Evolutionary conservation across 2,797 vertebrate genomes (phyloP).

Genomic region (Cirrhinus mrigala): DNA sequence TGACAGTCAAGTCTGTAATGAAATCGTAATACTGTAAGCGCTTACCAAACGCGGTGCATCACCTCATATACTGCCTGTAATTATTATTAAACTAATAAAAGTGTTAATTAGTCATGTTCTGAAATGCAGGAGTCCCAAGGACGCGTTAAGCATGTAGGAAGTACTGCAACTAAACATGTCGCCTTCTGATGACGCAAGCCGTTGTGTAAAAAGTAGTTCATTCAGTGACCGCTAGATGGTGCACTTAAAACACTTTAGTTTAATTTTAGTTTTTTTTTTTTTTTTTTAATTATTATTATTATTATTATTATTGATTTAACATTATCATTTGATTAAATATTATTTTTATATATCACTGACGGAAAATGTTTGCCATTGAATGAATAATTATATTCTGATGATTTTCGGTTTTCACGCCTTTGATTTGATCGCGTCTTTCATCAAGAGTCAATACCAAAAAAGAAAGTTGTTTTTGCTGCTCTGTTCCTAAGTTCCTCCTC

Average conservation of each 20-base stretch:
- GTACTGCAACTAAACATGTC: constrained; percentile 50
- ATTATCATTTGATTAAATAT: no score
- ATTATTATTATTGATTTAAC: no score
- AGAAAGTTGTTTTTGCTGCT: background rate
- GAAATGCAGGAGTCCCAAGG: constrained; percentile 64
- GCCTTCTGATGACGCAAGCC: constrained; percentile 62
- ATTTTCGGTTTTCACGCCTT: background rate
- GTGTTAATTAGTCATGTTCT: background rate
- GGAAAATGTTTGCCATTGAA: background rate
- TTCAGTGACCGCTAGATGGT: constrained; percentile 38
- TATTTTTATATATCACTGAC: no score
- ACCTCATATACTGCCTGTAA: background rate
- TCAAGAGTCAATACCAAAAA: background rate
- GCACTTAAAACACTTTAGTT: background rate
- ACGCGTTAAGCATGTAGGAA: constrained; percentile 22
- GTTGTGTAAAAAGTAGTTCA: background rate
- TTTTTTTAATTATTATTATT: no score
- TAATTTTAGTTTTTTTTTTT: no score
- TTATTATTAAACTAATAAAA: background rate
- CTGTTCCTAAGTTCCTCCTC: background rate
- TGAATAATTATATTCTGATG: background rate
- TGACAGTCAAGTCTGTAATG: background rate
- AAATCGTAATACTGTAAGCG: background rate
- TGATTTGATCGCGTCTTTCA: background rate
- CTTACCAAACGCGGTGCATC: constrained; percentile 36